These are phyloP conservation scores for Solen grandis DNA, from an alignment of 1,140 invertebrate genomes.

Conservation along the genomic window DNA sequence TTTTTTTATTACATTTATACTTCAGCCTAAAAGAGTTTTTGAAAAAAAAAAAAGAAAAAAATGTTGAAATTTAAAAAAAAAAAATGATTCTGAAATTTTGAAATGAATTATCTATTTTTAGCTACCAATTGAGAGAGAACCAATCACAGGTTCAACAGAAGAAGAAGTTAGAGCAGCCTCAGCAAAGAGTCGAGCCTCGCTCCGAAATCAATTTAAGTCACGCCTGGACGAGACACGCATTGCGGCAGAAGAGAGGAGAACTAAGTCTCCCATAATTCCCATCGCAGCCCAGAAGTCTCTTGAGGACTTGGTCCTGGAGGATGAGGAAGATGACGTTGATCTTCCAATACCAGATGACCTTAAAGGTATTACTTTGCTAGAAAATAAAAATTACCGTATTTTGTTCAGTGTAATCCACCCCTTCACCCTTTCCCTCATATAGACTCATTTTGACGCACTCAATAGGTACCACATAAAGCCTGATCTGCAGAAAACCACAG, in stretches of 20 bases:
- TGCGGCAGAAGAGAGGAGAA: constrained; percentile 69
- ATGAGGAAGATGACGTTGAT: constrained; percentile 74
- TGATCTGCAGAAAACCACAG: too few species aligned
- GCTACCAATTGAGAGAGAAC: constrained; percentile 51
- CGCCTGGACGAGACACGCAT: constrained; percentile 68
- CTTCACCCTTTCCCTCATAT: too few species aligned
- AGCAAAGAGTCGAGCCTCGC: constrained; percentile 67
- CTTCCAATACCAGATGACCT: constrained; percentile 64
- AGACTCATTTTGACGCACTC: too few species aligned
- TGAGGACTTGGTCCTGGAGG: constrained; percentile 69
- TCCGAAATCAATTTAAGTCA: constrained; percentile 67
- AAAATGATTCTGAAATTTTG: too few species aligned
- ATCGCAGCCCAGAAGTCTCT: constrained; percentile 69
- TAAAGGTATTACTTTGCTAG: constrained; percentile 64
- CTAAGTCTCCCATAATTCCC: constrained; percentile 71
- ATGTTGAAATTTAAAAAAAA: too few species aligned
- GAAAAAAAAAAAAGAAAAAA: too few species aligned
- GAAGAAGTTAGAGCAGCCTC: constrained; percentile 63
- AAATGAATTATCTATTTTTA: constrained; percentile 14
- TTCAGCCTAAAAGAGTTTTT: too few species aligned
- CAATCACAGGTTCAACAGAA: constrained; percentile 46
- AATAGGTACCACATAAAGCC: too few species aligned
- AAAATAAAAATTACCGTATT: too few species aligned
- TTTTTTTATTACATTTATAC: too few species aligned
- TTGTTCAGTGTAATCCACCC: too few species aligned